Percentiles rank a stretch among this genome's conserved stretches.
These are phyloP conservation scores for Mimas tiliae DNA, from an alignment of 2,888 invertebrate genomes.

Conservation along the genomic window DNA sequence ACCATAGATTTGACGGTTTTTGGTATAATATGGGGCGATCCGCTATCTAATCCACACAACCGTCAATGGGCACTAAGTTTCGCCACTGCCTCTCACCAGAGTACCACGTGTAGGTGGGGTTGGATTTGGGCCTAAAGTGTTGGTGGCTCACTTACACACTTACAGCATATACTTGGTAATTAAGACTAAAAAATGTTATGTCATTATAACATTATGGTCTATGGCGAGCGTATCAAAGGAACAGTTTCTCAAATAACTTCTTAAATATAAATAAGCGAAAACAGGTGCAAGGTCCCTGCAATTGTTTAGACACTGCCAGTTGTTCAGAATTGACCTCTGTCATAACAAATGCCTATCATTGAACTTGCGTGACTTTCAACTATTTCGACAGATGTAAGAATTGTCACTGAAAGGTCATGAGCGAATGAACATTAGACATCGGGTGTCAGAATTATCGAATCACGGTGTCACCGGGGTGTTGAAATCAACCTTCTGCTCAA, in stretches of 20 bases:
- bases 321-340: conserved; percentile 40
- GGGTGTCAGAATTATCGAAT: conserved; percentile 58
- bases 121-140: too few species aligned
- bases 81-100: too few species aligned
- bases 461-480: conserved; percentile 70
- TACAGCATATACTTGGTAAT: too few species aligned
- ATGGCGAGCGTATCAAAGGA: not conserved
- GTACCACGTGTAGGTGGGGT: too few species aligned
- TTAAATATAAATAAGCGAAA: not conserved
- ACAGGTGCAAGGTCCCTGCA: conserved; percentile 9
- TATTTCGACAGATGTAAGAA: conserved; percentile 42
- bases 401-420: conserved; percentile 65
- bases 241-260: not conserved
- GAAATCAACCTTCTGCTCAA: conserved; percentile 68
- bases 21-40: too few species aligned
- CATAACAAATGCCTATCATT: conserved; percentile 53
- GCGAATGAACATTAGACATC: conserved; percentile 64
- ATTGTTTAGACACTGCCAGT: not conserved
- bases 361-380: conserved; percentile 64
- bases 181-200: not conserved
- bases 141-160: too few species aligned
- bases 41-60: too few species aligned
- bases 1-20: too few species aligned
- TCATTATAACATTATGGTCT: not conserved
- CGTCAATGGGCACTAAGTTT: too few species aligned